Evolutionary conservation across 2,797 vertebrate genomes (phyloP), one percentile per base, ranked within the genome.

Genomic region (Chelidonichthys spinosus): DNA sequence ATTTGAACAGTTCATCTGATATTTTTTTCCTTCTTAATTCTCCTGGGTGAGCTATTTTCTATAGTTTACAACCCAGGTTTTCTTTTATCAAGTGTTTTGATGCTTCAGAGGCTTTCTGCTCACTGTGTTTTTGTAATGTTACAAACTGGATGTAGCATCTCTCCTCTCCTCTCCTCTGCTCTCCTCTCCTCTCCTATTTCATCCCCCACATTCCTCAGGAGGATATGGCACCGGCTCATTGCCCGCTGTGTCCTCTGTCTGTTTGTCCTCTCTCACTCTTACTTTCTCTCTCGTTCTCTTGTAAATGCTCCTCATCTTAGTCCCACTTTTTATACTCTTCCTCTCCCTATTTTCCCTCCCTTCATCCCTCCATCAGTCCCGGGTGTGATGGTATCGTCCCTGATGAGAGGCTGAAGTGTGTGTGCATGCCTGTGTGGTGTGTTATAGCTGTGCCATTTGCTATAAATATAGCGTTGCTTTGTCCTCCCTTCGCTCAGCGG

Each of bases 211-310:
- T 68, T 75, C 70, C 77, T 81, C 74, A 53, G 17, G 68, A 78
- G 76, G 72, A 44, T 55, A 47, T 76, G 76, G 74, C 76, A 82
- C 63, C 2, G 9, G n/a, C 64, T 76, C 61, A 40, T 18, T 46
- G 8, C 81, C 74, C 77, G 76, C 79, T 76, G 78, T 85, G 80
- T 80, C 79, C 81, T 75, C 80, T 76, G 56, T 61, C 80, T 67
- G 60, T 81, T 56, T 46, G 71, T 77, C 81, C 83, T 81, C 77
- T 67, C 64, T 72, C 66, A 4, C 14, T 77, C 63, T 18, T 17
- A 71, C 43, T 40, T 63, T 58, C 36, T 55, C 40, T 66, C 17
- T 55, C 54, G 56, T 61, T 55, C 63, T 60, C 74, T 50, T 40
- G 10, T 42, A 59, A 52, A 53, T 35, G 2, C 63, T 42, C 55